Evolutionary conservation across 2,113 vertebrate genomes (phyloP).

Genomic region (Ondatra zibethicus): DNA sequence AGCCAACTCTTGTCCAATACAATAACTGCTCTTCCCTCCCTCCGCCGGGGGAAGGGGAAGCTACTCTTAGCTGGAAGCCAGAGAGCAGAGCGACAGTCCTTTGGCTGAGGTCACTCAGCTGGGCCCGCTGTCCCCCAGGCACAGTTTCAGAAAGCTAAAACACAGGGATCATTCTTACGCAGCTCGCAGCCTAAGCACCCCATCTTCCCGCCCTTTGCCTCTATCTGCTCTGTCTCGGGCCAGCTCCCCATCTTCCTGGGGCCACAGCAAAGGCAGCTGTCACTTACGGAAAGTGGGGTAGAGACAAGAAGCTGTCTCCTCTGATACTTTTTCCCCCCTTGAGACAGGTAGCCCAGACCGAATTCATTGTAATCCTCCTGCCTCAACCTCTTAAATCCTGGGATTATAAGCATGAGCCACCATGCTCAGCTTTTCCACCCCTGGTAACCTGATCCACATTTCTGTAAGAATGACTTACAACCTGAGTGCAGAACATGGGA

Average conservation of each 20-base stretch:
- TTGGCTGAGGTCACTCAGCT: neutral
- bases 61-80: neutral
- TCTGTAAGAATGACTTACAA: neutral
- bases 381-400: neutral
- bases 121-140: neutral
- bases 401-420: neutral
- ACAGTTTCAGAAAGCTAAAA: neutral
- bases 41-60: constrained; percentile 7
- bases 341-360: neutral
- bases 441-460: neutral
- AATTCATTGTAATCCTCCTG: neutral
- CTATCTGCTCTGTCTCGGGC: neutral
- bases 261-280: neutral
- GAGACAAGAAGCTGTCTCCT: neutral
- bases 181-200: neutral
- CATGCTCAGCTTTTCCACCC: neutral
- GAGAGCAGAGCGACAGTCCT: neutral
- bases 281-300: neutral
- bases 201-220: neutral
- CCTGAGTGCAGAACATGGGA: neutral
- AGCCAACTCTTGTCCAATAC: neutral
- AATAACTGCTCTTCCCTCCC: neutral
- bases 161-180: neutral
- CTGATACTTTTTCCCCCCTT: neutral
- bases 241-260: neutral